Evolutionary conservation across 2,113 vertebrate genomes (phyloP).

Genomic region (Boleophthalmus pectinirostris): DNA sequence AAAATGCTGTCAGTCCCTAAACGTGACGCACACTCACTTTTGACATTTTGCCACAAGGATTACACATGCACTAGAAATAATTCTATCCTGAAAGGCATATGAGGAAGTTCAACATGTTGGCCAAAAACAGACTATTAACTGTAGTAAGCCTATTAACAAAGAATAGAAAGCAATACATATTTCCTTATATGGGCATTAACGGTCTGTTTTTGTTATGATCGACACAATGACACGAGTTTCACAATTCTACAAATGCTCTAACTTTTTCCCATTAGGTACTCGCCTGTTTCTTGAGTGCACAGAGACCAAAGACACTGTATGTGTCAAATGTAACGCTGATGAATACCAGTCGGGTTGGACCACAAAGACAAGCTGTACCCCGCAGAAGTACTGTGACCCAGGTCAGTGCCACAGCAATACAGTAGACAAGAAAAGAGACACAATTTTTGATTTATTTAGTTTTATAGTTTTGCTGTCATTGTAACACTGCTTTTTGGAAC

Average conservation of each 20-base stretch:
- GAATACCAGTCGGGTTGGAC: constrained; percentile 90
- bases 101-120: constrained; percentile 36
- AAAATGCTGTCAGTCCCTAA: constrained; percentile 2
- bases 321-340: constrained; percentile 77
- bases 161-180: not conserved
- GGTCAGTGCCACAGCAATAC: constrained; percentile 73
- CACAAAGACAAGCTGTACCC: constrained; percentile 78
- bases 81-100: not conserved
- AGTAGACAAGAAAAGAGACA: too few species aligned
- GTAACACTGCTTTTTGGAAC: too few species aligned
- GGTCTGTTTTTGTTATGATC: constrained; percentile 1
- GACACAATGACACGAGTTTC: not conserved
- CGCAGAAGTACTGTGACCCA: constrained; percentile 87
- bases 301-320: constrained; percentile 69
- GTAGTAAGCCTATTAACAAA: not conserved
- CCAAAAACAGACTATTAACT: too few species aligned
- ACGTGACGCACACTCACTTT: not conserved
- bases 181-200: not conserved
- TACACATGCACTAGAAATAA: constrained; percentile 21
- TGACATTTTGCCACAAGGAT: constrained; percentile 19
- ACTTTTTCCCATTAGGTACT: constrained; percentile 70
- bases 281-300: constrained; percentile 81
- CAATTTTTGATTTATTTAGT: too few species aligned
- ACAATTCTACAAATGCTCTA: not conserved
- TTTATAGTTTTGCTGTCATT: too few species aligned